Conservation (phyloP, 2,797 vertebrate genomes). For the Knipowitschia caucasica region DNA sequence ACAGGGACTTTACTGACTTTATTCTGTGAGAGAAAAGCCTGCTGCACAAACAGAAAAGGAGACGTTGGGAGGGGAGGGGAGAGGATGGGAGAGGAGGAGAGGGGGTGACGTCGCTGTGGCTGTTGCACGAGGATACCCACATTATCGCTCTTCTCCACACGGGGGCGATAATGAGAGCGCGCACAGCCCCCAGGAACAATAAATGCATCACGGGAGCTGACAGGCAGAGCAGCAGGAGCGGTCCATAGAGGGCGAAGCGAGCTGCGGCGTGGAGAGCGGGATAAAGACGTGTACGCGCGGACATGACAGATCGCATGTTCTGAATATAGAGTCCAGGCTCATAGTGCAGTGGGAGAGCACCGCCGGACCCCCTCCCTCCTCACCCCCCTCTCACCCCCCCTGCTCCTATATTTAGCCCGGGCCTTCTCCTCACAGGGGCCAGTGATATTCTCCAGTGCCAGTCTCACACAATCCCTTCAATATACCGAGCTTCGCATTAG, state of each 20-base stretch:
- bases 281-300: constrained; percentile 67
- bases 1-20: constrained; percentile 45
- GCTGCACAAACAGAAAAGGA: constrained; percentile 41
- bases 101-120: constrained; percentile 29
- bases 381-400: constrained; percentile 12
- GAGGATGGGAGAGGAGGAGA: constrained; percentile 16
- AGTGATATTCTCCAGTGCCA: constrained; percentile 49
- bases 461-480: constrained; percentile 10
- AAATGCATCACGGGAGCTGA: constrained; percentile 61
- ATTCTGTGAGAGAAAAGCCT: constrained; percentile 47
- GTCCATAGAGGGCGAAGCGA: constrained; percentile 69
- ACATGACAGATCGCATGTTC: constrained; percentile 71
- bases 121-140: constrained; percentile 1
- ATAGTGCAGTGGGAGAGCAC: constrained; percentile 48
- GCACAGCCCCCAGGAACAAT: constrained; percentile 46
- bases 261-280: constrained; percentile 61
- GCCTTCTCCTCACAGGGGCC: constrained; percentile 41
- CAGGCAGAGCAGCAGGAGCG: constrained; percentile 50
- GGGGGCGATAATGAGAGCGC: constrained; percentile 60
- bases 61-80: constrained; percentile 7
- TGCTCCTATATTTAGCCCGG: constrained; percentile 63
- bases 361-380: constrained; percentile 45
- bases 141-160: constrained; percentile 53
- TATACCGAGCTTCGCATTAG: neutral
- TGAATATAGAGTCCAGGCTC: constrained; percentile 69